These are phyloP conservation scores for Dendrocincla fuliginosa DNA, from an alignment of 2,797 vertebrate genomes.

Conservation along the genomic window DNA sequence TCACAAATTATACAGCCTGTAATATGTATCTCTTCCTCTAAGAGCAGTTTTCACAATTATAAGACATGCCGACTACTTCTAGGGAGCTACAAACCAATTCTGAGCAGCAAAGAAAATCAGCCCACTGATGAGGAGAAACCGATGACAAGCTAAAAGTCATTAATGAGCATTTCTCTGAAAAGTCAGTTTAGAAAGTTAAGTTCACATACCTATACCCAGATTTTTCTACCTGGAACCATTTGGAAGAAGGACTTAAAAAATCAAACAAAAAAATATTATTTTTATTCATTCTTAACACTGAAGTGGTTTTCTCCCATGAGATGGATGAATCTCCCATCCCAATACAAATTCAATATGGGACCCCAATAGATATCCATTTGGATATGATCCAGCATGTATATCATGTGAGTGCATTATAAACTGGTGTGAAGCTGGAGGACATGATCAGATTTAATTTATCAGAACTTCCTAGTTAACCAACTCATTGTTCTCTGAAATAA, in stretches of 20 bases:
- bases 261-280: not conserved
- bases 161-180: not conserved
- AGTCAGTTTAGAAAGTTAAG: not conserved
- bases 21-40: not conserved
- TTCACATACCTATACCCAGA: not conserved
- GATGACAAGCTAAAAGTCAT: not conserved
- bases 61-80: not conserved
- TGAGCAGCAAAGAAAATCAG: not conserved
- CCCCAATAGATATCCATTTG: not conserved
- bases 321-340: not conserved
- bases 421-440: not conserved
- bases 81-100: not conserved
- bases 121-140: not conserved
- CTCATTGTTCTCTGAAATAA: not conserved
- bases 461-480: not conserved
- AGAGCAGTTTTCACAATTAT: not conserved
- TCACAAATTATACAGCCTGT: not conserved
- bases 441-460: not conserved
- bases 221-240: not conserved
- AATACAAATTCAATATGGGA: not conserved
- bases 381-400: not conserved
- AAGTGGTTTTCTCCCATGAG: not conserved
- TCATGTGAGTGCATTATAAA: not conserved
- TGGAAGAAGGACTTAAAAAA: not conserved
- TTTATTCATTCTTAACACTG: not conserved